Evolutionary conservation across 2,797 vertebrate genomes (phyloP).

Genomic region (Galaxias olidus): DNA sequence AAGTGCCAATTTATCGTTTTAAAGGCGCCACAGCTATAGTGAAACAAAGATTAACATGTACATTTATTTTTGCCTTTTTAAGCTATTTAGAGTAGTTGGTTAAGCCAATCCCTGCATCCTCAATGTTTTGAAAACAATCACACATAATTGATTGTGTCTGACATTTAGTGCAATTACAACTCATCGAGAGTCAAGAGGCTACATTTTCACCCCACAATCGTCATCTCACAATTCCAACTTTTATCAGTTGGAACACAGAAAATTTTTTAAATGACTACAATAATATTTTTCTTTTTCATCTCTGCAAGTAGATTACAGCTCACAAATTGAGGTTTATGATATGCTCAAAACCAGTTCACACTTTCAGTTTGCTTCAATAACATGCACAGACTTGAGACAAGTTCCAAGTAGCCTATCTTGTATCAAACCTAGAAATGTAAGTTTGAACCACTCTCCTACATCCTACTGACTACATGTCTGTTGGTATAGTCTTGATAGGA

Average conservation of each 20-base stretch:
- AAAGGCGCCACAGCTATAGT: slow-evolving; percentile 39
- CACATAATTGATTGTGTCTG: slow-evolving; percentile 71
- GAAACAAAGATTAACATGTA: slow-evolving; percentile 22
- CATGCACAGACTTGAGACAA: slow-evolving; percentile 42
- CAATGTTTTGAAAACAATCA: slow-evolving; percentile 56
- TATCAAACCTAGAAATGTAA: too few species aligned
- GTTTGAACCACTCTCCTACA: too few species aligned
- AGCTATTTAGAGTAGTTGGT: slow-evolving; percentile 59
- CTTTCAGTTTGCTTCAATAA: slow-evolving; percentile 33
- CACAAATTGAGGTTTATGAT: too few species aligned
- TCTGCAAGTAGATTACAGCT: slow-evolving; percentile 15
- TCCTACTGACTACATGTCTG: background rate
- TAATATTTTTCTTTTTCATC: background rate
- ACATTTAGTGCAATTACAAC: slow-evolving; percentile 78
- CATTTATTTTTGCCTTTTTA: slow-evolving; percentile 62
- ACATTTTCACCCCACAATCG: slow-evolving; percentile 43
- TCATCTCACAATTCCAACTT: slow-evolving; percentile 44
- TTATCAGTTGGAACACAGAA: slow-evolving; percentile 30
- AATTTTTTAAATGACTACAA: slow-evolving; percentile 3
- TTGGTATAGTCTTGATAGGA: background rate
- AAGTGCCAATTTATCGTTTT: slow-evolving; percentile 67
- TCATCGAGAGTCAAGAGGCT: slow-evolving; percentile 41
- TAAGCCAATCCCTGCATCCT: slow-evolving; percentile 56
- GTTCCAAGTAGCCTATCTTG: slow-evolving; percentile 4
- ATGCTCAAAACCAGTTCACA: slow-evolving; percentile 25